These are phyloP conservation scores for Aleiodes alternator DNA, from an alignment of 2,888 invertebrate genomes.

Conservation along the genomic window DNA sequence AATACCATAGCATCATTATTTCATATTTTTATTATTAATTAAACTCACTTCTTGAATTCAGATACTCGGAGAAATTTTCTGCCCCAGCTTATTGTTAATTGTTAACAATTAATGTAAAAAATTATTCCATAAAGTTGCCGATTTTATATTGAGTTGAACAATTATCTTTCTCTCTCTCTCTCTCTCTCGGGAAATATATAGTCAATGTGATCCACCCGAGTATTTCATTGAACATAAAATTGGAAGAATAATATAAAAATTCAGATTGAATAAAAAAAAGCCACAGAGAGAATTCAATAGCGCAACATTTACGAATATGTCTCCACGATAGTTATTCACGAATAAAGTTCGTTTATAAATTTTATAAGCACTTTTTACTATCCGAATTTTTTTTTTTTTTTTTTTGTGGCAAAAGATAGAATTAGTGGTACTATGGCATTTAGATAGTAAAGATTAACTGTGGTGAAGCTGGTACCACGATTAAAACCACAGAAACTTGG, in stretches of 20 bases:
- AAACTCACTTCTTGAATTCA: background rate
- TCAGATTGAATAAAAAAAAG: background rate
- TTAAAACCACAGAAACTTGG: constrained; percentile 18
- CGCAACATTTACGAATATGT: background rate
- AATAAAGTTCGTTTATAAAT: background rate
- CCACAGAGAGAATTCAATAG: background rate
- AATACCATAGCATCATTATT: constrained; percentile 1
- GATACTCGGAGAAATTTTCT: too few relatives aligned
- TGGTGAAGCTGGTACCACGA: constrained; percentile 1
- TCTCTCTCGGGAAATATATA: too few relatives aligned
- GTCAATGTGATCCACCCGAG: too few relatives aligned
- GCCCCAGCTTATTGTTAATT: too few relatives aligned
- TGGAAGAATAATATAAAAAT: too few relatives aligned
- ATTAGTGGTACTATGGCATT: constrained; percentile 14
- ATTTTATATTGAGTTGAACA: too few relatives aligned
- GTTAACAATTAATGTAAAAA: too few relatives aligned
- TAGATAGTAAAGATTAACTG: constrained; percentile 6
- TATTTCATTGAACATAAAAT: too few relatives aligned
- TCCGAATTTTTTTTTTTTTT: background rate
- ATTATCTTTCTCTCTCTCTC: too few relatives aligned
- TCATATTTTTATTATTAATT: background rate
- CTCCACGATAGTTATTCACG: background rate
- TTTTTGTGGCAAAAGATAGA: constrained; percentile 14
- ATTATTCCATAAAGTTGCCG: too few relatives aligned
- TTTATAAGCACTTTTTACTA: constrained; percentile 20